Evolutionary conservation across 2,888 invertebrate genomes (phyloP).

Genomic region (Pseudoips prasinana): DNA sequence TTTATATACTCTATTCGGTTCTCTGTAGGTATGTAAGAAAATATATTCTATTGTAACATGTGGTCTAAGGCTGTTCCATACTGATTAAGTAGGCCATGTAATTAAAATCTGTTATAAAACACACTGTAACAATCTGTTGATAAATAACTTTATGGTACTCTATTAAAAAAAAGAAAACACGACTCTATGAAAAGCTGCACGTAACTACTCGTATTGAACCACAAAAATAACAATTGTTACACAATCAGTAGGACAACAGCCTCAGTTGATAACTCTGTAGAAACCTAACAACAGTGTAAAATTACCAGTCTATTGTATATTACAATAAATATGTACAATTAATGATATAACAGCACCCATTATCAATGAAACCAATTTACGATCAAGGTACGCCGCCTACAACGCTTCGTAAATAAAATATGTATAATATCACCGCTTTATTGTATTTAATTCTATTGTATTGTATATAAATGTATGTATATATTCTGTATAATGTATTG

Average conservation of each 20-base stretch:
- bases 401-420: conserved; percentile 57
- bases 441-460: conserved; percentile 62
- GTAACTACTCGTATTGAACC: too few species aligned
- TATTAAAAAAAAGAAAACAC: too few species aligned
- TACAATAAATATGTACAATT: conserved; percentile 80
- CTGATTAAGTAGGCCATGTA: conserved; percentile 19
- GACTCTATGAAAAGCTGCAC: too few species aligned
- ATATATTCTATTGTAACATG: conserved; percentile 78
- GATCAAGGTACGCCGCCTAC: conserved; percentile 57
- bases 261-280: conserved; percentile 71
- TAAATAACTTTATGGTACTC: too few species aligned
- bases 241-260: conserved; percentile 41
- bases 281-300: conserved; percentile 79
- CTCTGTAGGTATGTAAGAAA: conserved; percentile 70
- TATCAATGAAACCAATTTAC: conserved; percentile 63
- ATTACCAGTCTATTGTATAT: conserved; percentile 81
- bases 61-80: conserved; percentile 47
- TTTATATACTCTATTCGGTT: conserved; percentile 73
- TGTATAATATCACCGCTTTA: conserved; percentile 65
- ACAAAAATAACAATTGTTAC: conserved; percentile 15
- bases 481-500: conserved; percentile 64
- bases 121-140: conserved; percentile 7
- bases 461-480: conserved; percentile 57
- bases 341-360: conserved; percentile 79
- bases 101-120: conserved; percentile 13